A percentile compares a stretch with the other conserved stretches of the same genome.
Conservation (phyloP, 1,140 invertebrate genomes). For the Copidosoma floridanum region DNA sequence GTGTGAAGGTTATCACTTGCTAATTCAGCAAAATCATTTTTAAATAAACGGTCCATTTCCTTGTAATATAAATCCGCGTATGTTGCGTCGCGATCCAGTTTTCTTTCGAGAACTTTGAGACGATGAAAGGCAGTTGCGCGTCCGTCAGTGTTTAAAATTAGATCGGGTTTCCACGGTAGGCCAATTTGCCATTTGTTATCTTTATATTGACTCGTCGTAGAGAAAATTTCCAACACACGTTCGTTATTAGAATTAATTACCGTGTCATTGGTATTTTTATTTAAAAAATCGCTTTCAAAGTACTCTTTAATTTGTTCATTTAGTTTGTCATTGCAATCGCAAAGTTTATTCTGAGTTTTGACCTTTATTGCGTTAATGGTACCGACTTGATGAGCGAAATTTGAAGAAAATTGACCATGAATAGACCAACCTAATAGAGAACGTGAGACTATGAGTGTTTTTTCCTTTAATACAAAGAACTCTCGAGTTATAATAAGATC, state of each 20-base stretch:
- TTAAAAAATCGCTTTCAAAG: background rate
- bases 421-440: background rate
- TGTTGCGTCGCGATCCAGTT: background rate
- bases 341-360: background rate
- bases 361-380: background rate
- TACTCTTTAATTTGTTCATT: background rate
- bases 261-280: too few relatives aligned
- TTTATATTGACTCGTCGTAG: background rate
- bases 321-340: background rate
- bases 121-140: background rate
- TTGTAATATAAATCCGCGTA: conserved; percentile 6
- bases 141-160: background rate
- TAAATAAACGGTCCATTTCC: conserved; percentile 19
- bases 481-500: background rate
- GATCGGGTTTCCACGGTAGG: conserved; percentile 16
- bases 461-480: background rate
- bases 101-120: conserved; percentile 12
- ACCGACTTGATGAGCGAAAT: background rate
- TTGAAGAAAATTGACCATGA: background rate
- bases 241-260: background rate
- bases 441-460: background rate
- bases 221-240: background rate
- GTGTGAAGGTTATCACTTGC: too few relatives aligned
- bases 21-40: too few relatives aligned
- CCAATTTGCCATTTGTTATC: conserved; percentile 17